Conservation (phyloP, 2,113 vertebrate species). For the Solea solea region DNA sequence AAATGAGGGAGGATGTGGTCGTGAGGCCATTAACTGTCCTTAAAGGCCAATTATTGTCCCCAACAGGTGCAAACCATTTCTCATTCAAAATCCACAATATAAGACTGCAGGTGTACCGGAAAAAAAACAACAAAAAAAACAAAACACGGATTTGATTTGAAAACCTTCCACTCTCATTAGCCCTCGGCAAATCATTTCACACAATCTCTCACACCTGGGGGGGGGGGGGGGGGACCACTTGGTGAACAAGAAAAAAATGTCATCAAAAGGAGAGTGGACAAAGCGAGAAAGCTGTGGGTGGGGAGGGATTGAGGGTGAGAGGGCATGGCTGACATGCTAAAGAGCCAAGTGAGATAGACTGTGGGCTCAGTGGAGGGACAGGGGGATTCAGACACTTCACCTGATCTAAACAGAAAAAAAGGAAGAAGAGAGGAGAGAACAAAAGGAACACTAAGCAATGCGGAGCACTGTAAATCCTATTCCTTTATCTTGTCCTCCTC, state of each 20-base stretch:
- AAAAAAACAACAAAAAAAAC: neutral
- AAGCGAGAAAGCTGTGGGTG: constrained; percentile 19
- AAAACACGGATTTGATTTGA: constrained; percentile 31
- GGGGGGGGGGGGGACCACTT: neutral
- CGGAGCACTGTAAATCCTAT: constrained; percentile 53
- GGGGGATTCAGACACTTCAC: constrained; percentile 44
- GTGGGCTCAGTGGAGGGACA: constrained; percentile 43
- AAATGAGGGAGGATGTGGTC: neutral
- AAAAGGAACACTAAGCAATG: constrained; percentile 33
- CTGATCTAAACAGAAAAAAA: constrained; percentile 40
- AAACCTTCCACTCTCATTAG: constrained; percentile 36
- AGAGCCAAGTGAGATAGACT: constrained; percentile 48
- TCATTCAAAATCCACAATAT: constrained; percentile 21
- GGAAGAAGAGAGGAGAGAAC: constrained; percentile 21
- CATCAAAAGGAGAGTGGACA: constrained; percentile 18
- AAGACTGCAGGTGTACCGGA: neutral
- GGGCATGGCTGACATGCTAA: constrained; percentile 42
- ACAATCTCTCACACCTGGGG: constrained; percentile 20
- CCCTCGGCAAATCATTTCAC: constrained; percentile 59
- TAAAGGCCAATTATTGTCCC: constrained; percentile 12
- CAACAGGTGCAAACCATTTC: constrained; percentile 4
- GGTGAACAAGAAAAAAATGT: constrained; percentile 17
- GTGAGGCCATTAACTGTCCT: neutral
- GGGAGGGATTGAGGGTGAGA: constrained; percentile 10
- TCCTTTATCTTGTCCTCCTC: constrained; percentile 56